Evolutionary conservation across 2,888 invertebrate genomes (phyloP), one percentile per base, ranked within the genome.

Genomic region (Lottia scabra): DNA sequence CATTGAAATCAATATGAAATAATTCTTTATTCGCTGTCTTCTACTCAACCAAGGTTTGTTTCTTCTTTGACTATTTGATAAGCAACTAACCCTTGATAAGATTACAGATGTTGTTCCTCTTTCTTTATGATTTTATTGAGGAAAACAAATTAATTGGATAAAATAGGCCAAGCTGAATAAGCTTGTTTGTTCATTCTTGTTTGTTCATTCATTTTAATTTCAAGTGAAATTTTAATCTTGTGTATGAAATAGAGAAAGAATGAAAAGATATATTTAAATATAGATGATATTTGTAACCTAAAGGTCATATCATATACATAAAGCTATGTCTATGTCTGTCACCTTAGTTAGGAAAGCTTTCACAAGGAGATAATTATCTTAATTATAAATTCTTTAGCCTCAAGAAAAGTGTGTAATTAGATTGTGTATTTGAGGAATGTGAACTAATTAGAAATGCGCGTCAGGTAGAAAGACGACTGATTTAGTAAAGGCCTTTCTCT

Each of bases 401-500:
- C 56, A n/a, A 56, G 56, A 56, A 56, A 56, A 56, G 56, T 56
- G 56, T 56, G 56, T 56, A 56, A 56, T 56, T 56, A 56, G 56
- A 56, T 56, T 56, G 56, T 56, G 56, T 56, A 56, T 56, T 56
- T 56, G 56, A 56, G 56, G 56, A 56, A 56, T 63, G 67, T 27
- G 43, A 43, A 27, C 67, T 64, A 64, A 72, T 72, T 72, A 72
- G 72, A 62, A 67, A 72, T 72, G 72, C 72, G 64, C 68, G 72
- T 72, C 72, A 72, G 67, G 72, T 72, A 67, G 63, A 64, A 38
- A 46, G 45, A 44, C 62, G 46, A 63, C 48, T 62, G 68, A 63
- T 64, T 71, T 56, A 44, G 67, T 66, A 67, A 67, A 63, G 62
- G 63, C 44, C 71, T 66, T 45, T 66, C 67, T 44, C 67, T 44